Conservation (phyloP, 1,140 invertebrate genomes). For the Polypedilum pembai region DNA sequence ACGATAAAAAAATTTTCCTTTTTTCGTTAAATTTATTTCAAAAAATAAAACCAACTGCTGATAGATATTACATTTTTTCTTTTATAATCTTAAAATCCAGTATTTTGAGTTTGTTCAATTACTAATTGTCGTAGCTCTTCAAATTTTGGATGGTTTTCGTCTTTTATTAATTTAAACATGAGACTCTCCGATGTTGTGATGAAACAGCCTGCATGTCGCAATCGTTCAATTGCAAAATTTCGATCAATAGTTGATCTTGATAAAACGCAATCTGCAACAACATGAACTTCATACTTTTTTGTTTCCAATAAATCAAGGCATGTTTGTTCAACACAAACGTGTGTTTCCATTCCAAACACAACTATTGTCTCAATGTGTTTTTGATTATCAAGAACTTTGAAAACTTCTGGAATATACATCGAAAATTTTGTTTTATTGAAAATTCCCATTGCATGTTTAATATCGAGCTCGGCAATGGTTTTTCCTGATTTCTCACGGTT, state of each 20-base stretch:
- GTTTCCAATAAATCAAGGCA: conserved; percentile 68
- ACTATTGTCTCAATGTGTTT: conserved; percentile 55
- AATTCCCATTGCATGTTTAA: conserved; percentile 53
- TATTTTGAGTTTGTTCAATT: conserved; percentile 37
- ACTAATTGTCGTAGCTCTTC: conserved; percentile 59
- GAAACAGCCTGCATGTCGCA: conserved; percentile 68
- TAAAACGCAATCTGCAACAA: conserved; percentile 76
- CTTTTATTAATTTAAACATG: conserved; percentile 64
- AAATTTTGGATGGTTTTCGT: conserved; percentile 70
- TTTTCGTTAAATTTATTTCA: not conserved
- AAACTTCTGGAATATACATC: conserved; percentile 70
- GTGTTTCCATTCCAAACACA: conserved; percentile 54
- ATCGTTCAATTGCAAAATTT: conserved; percentile 60
- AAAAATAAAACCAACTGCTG: not conserved
- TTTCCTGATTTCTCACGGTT: conserved; percentile 67
- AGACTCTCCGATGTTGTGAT: conserved; percentile 71
- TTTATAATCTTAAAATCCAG: too few relatives aligned
- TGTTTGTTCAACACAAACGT: conserved; percentile 84
- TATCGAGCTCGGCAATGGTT: conserved; percentile 67
- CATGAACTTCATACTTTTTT: conserved; percentile 61
- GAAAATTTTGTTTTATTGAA: conserved; percentile 77
- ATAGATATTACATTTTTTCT: too few relatives aligned
- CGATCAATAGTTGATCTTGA: conserved; percentile 64
- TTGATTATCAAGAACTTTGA: conserved; percentile 48
- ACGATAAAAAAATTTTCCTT: not conserved